Conservation (phyloP, 2,113 vertebrate species). For the Rhinoderma darwinii region DNA sequence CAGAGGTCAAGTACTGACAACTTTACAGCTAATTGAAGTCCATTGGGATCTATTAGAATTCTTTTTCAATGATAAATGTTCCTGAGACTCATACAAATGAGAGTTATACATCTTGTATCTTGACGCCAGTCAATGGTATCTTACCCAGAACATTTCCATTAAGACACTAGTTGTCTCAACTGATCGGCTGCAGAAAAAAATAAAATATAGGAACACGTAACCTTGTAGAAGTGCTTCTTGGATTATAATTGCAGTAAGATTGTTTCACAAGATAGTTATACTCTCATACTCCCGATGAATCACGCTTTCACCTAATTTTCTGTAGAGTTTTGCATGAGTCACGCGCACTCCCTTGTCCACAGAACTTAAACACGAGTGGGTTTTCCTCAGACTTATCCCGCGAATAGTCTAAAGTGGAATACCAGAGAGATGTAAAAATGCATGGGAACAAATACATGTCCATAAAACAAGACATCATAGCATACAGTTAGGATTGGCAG, state of each 20-base stretch:
- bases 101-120: conserved; percentile 17
- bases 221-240: neutral
- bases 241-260: neutral
- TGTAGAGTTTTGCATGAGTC: too few relatives aligned
- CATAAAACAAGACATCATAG: too few relatives aligned
- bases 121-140: conserved; percentile 19
- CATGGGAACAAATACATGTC: too few relatives aligned
- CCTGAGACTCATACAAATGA: neutral
- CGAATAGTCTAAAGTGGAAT: too few relatives aligned
- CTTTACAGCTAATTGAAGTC: conserved; percentile 15
- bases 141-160: neutral
- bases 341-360: too few relatives aligned
- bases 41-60: conserved; percentile 39
- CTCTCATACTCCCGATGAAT: too few relatives aligned
- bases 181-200: neutral
- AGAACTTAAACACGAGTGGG: too few relatives aligned
- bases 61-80: conserved; percentile 29
- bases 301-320: too few relatives aligned
- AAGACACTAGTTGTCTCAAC: neutral
- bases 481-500: too few relatives aligned
- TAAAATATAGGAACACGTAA: neutral
- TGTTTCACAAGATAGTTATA: neutral
- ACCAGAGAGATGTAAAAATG: too few relatives aligned
- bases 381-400: too few relatives aligned
- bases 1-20: conserved; percentile 1